A percentile compares a stretch with the other conserved stretches of the same genome.
phyloP scores from a whole-genome alignment of 92 coral and sea anemone species.

The Blastomussa wellsi region DNA sequence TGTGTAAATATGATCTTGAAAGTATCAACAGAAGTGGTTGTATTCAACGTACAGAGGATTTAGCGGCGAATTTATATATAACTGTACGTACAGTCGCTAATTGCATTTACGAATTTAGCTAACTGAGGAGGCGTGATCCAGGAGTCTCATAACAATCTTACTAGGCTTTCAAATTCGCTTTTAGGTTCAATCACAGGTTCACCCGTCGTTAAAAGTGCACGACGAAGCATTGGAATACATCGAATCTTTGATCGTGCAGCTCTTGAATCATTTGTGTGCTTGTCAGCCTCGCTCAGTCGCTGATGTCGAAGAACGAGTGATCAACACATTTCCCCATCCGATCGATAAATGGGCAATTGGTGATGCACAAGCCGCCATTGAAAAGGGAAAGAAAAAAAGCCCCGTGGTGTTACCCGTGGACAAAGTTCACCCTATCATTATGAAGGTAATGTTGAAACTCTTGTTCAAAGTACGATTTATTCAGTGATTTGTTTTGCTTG shows the following conservation, averaged over 20 bases:
- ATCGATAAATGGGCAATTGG: constrained; percentile 96
- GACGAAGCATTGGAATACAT: constrained; percentile 94
- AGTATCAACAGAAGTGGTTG: neutral
- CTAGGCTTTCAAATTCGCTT: constrained; percentile 39
- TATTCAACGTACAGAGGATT: neutral
- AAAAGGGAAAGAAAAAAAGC: constrained; percentile 84
- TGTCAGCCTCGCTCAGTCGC: constrained; percentile 85
- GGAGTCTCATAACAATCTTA: neutral
- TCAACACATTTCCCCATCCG: constrained; percentile 89
- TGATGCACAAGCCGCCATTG: constrained; percentile 92
- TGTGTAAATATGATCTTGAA: neutral
- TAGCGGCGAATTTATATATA: neutral
- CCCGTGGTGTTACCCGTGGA: constrained; percentile 91
- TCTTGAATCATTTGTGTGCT: constrained; percentile 81
- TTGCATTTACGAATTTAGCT: constrained; percentile 26
- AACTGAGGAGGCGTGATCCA: constrained; percentile 47
- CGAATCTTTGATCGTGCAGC: constrained; percentile 88
- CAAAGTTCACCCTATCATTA: constrained; percentile 87
- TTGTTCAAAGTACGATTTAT: constrained; percentile 4
- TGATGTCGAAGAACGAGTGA: constrained; percentile 94
- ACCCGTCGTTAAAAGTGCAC: constrained; percentile 82
- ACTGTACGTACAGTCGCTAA: constrained; percentile 11
- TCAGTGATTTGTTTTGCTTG: constrained; percentile 29
- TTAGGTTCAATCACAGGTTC: constrained; percentile 95
- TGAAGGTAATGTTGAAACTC: constrained; percentile 32